Evolutionary conservation across 2,888 invertebrate genomes (phyloP).

Genomic region (Morpho helenor): DNA sequence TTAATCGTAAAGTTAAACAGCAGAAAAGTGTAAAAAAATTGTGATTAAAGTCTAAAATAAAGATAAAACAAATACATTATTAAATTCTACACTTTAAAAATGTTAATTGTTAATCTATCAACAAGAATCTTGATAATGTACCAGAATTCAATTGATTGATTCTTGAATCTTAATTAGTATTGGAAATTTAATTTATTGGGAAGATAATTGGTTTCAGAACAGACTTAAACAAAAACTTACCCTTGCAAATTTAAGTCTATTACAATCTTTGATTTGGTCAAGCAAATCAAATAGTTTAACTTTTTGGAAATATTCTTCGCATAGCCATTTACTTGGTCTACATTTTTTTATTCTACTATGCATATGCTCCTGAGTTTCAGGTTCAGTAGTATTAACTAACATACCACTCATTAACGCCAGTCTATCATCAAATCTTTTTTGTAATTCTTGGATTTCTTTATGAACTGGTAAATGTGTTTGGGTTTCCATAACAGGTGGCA

Average conservation of each 20-base stretch:
- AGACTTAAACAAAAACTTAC: slow-evolving; percentile 34
- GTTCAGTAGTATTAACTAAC: slow-evolving; percentile 38
- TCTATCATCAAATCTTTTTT: slow-evolving; percentile 59
- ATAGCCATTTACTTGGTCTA: slow-evolving; percentile 59
- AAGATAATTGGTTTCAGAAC: too few species aligned
- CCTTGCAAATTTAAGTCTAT: slow-evolving; percentile 55
- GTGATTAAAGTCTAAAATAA: too few species aligned
- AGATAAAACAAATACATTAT: too few species aligned
- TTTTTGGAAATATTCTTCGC: slow-evolving; percentile 68
- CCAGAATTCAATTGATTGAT: too few species aligned
- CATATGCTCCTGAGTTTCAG: slow-evolving; percentile 8
- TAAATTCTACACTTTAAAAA: too few species aligned
- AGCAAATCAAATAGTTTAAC: slow-evolving; percentile 55
- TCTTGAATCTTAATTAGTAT: too few species aligned
- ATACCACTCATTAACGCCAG: slow-evolving; percentile 52
- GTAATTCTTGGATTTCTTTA: slow-evolving; percentile 44
- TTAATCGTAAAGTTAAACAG: too few species aligned
- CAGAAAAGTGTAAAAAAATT: too few species aligned
- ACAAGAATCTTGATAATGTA: too few species aligned
- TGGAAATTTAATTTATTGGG: too few species aligned
- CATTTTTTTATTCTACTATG: slow-evolving; percentile 37
- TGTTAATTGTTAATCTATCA: too few species aligned
- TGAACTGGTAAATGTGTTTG: slow-evolving; percentile 1
- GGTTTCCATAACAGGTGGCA: slow-evolving; percentile 17
- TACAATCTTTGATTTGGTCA: slow-evolving; percentile 60